Base-by-base conservation (phyloP, 2,888 invertebrate genomes). In the Psylliodes chrysocephalus region DNA sequence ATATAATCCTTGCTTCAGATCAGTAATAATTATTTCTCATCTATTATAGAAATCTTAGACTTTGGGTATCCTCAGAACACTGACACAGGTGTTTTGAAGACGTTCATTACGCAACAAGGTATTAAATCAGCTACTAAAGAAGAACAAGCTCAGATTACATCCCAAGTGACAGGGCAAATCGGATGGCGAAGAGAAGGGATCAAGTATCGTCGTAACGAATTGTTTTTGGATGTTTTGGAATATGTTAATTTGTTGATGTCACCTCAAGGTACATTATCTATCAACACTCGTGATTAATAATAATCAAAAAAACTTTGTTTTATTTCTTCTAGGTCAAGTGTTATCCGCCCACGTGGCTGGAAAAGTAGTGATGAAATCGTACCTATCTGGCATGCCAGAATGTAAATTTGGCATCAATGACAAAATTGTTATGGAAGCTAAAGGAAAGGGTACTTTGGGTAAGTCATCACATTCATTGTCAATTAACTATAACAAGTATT, bases 61-160 rank as follows among this genome's bases (percentile, higher is more conserved):
- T 99, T 98, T 85, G 99, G 99, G 0, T 99, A 99, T 83, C 99
- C 99, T 0, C 99, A 99, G 85, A 99, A 99, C 83, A 98, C 98
- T 0, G 99, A 99, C 81, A 98, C 98, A 0, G 99, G 99, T 12
- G 98, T 99, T 10, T 84, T 99, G 76, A 99, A 99, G 84, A 98
- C 98, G 0, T 99, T 98, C 81, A 99, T 99, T 76, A 99, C 99
- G 10, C 99, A 99, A 81, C 98, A 98, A 84, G 99, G 99, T 65
- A 96, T 99, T 56, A 98, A 98, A 83, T 96, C 97, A 2, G 94
- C 98, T 73, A 97, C 97, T 15, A 99, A 99, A 82, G 99, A 99
- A 80, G 99, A 99, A 82, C 99, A 99, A 82, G 95, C 98, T 60
- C 98, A 98, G 83, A 99, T 99, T 72, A 99, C 99, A 8, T 98